Evolutionary conservation across 23 tunicate genomes (phyloP).

Genomic region (Corella eumyota): DNA sequence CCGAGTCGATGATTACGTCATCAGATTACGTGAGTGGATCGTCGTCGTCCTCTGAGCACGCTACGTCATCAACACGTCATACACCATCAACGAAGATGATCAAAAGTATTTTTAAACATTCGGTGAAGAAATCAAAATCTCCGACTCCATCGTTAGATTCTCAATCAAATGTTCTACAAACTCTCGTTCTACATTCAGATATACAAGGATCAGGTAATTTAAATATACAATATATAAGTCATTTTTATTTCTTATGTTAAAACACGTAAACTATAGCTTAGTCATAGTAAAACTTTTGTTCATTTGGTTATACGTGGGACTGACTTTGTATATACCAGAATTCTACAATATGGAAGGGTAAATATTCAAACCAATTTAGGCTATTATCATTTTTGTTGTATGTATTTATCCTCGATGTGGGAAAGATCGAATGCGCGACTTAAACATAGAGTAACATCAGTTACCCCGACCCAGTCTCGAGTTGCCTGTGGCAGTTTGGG

Average conservation of each 20-base stretch:
- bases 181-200: background rate
- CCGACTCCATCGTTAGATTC: background rate
- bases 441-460: no score
- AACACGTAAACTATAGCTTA: background rate
- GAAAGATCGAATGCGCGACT: no score
- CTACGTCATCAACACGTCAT: conserved; percentile 9
- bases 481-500: no score
- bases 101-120: conserved; percentile 2
- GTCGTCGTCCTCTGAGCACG: conserved; percentile 15
- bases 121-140: background rate
- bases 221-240: no score
- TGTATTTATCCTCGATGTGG: no score
- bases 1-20: conserved; percentile 24
- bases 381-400: no score
- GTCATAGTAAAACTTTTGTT: background rate
- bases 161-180: background rate
- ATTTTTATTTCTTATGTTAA: background rate
- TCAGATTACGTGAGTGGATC: conserved; percentile 43
- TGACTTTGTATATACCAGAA: no score
- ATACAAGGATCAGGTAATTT: background rate
- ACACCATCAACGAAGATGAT: conserved; percentile 3
- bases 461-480: no score
- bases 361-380: no score
- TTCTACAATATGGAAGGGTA: no score
- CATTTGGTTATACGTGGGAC: no score